phyloP scores from a whole-genome alignment of 2,797 vertebrate species.

The Sphenopsis melanotis region DNA sequence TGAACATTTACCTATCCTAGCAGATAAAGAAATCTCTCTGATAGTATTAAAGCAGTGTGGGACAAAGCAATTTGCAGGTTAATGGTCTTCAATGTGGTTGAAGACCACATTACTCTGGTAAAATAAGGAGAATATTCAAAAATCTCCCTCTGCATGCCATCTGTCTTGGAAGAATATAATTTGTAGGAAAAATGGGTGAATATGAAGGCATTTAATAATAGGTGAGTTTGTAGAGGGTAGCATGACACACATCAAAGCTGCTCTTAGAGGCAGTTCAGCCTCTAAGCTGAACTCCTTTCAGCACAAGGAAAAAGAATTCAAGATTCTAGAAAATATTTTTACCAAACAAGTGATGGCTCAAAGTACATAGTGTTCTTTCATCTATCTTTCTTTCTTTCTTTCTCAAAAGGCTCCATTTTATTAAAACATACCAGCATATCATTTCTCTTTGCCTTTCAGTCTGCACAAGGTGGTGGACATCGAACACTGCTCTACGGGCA shows the following conservation, averaged over 20 bases:
- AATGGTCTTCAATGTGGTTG: neutral
- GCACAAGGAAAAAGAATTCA: neutral
- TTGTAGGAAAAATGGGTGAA: neutral
- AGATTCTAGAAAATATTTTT: neutral
- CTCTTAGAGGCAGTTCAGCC: neutral
- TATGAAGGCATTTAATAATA: neutral
- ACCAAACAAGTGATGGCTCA: neutral
- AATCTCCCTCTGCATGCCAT: neutral
- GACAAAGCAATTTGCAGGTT: neutral
- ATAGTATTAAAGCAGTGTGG: neutral
- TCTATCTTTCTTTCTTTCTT: neutral
- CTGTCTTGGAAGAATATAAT: neutral
- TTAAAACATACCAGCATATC: neutral
- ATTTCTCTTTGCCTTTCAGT: constrained; percentile 68
- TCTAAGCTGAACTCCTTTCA: neutral
- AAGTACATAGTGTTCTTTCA: neutral
- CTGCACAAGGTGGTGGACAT: constrained; percentile 89
- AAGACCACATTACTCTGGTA: neutral
- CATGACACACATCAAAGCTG: neutral
- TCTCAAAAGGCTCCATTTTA: neutral
- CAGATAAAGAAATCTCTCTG: neutral
- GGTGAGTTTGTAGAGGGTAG: neutral
- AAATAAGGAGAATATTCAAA: neutral
- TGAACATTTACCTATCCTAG: neutral
- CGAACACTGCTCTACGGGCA: constrained; percentile 92